Evolutionary conservation across 1,140 invertebrate species (phyloP).

Genomic region (Chrysopa pallens): DNA sequence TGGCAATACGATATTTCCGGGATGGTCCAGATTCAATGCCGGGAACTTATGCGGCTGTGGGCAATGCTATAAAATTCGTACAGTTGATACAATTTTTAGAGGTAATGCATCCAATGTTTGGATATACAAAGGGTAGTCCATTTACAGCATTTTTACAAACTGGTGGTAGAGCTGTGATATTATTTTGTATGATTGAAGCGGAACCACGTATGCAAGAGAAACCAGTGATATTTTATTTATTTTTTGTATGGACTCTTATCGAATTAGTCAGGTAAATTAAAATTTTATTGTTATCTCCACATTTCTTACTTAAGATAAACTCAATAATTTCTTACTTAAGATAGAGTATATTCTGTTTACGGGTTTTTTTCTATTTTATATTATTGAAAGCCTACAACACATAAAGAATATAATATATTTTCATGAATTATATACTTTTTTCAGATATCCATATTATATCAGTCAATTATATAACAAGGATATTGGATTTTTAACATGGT

Average conservation of each 20-base stretch:
- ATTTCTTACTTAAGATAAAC: neutral
- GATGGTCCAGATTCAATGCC: conserved; percentile 55
- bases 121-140: conserved; percentile 60
- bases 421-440: too few species aligned
- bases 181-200: conserved; percentile 68
- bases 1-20: conserved; percentile 53
- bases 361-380: too few species aligned
- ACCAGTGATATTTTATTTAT: conserved; percentile 73
- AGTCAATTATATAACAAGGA: conserved; percentile 56
- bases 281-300: conserved; percentile 3
- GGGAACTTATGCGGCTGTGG: conserved; percentile 57
- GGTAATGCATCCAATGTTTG: conserved; percentile 75
- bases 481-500: conserved; percentile 68
- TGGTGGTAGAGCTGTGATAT: conserved; percentile 53
- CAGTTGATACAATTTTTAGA: conserved; percentile 73
- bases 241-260: conserved; percentile 60
- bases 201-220: conserved; percentile 75
- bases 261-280: conserved; percentile 57
- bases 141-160: conserved; percentile 51
- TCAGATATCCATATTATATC: conserved; percentile 83
- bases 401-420: too few species aligned
- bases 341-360: too few species aligned
- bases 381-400: too few species aligned
- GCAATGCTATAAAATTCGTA: conserved; percentile 61
- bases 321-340: neutral